A percentile compares a stretch with the other conserved stretches of the same genome.
phyloP scores from a whole-genome alignment of 2,888 invertebrate species.

The Quadriops clusia region DNA sequence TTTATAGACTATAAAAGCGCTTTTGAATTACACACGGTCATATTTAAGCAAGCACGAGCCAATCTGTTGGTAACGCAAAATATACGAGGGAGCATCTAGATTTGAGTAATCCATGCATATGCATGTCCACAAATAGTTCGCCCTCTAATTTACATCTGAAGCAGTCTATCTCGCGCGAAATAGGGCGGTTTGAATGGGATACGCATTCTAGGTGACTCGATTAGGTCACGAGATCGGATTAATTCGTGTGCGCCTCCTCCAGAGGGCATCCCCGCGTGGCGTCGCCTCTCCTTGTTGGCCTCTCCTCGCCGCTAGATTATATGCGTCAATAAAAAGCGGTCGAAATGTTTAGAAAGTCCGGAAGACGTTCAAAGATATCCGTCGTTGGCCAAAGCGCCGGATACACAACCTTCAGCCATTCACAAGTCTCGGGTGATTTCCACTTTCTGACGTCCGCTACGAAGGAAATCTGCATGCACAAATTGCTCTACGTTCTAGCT shows the following conservation, averaged over 20 bases:
- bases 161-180: slow-evolving; percentile 12
- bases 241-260: slow-evolving; percentile 1
- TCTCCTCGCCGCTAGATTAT: slow-evolving; percentile 7
- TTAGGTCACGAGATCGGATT: not conserved
- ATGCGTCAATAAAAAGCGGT: slow-evolving; percentile 1
- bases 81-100: slow-evolving; percentile 5
- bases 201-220: slow-evolving; percentile 1
- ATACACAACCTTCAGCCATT: slow-evolving; percentile 17
- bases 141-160: slow-evolving; percentile 13
- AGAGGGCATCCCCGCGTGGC: slow-evolving; percentile 2
- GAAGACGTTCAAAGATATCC: slow-evolving; percentile 21
- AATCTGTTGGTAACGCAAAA: slow-evolving; percentile 4
- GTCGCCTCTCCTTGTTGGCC: slow-evolving; percentile 1
- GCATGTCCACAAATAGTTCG: slow-evolving; percentile 14
- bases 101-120: slow-evolving; percentile 15
- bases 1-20: too few species aligned
- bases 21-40: too few species aligned
- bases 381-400: slow-evolving; percentile 18
- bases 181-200: slow-evolving; percentile 4
- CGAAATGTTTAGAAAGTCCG: slow-evolving; percentile 6
- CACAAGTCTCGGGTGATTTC: slow-evolving; percentile 27
- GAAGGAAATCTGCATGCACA: slow-evolving; percentile 32
- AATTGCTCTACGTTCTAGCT: slow-evolving; percentile 27
- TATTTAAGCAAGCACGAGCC: too few species aligned
- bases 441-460: slow-evolving; percentile 23